Evolutionary conservation across 2,113 vertebrate species (phyloP), one percentile per base, ranked within the genome.

Genomic region (Microtus ochrogaster): DNA sequence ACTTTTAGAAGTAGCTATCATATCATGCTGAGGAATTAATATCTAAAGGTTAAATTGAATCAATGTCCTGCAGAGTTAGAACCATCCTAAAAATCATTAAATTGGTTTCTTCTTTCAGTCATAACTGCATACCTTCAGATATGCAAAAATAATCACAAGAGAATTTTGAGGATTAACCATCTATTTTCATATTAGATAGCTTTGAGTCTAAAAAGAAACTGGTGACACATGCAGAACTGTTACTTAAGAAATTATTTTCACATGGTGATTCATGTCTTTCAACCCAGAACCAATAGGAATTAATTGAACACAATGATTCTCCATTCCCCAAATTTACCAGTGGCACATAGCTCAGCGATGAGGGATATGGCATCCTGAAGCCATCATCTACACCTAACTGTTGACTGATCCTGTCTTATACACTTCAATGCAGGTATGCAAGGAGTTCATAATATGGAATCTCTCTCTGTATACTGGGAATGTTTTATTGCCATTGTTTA

Each of bases 11-110:
- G 41, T 73, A 39, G 28, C 3, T 74, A 78, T 89, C 30, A 82
- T 65, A 77, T 21, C 36, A 94, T 84, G 24, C 12, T 84, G 9
- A 89, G 13, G 22, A 49, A n/a, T 44, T 72, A 94, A 90, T 68
- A 85, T 33, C 61, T 79, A n/a, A 79, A 90, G 63, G 30, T 44
- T 86, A 89, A 92, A 77, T 55, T 47, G 61, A 96, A 89, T 77
- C 8, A 49, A 44, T 41, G 49, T 82, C 66, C 28, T 49, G 52
- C 14, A 90, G 72, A 89, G 3, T 70, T 82, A 28, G 30, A 76
- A 95, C 2, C 12, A 49, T 84, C 6, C 41, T 96, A 58, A 90
- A 83, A 93, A 47, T 58, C 44, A 88, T 72, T 92, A 33, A 63
- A 12, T 72, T 88, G 1, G 0, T 55, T 93, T 89, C 24, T 93